Base-by-base conservation (phyloP, 2,113 vertebrate species). In the Hiodon alosoides region DNA sequence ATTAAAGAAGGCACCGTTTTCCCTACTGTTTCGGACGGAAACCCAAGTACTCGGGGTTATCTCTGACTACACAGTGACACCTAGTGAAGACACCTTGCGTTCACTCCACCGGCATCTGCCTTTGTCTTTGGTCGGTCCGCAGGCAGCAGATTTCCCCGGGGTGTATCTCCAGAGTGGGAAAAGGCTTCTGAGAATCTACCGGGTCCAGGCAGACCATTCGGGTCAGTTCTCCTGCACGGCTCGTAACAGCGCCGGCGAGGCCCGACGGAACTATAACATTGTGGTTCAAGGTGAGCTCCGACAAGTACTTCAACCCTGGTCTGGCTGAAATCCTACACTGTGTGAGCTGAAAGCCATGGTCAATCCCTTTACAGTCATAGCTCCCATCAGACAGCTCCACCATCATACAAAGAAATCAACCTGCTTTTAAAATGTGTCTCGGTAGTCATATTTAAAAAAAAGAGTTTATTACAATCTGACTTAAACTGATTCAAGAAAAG, bases 141-240 rank as follows among this genome's bases (percentile, higher is more conserved):
- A 96, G 94, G 83, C 93, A 6, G 73, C 75, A 7, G 85, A 87
- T 17, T 78, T 17, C 4, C 82, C 84, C 2, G 77, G 87, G 16
- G 81, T 90, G 46, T 92, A 78, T 77, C 80, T 93, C 47, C 87
- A 91, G 80, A 86, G 90, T 1, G 88, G 86, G 6, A 87, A 91
- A 4, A 83, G 82, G 67, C 79, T 91, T 66, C 87, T 96, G 53
- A 85, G 90, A 65, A 91, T 96, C 67, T 90, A 90, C 78, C 84
- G 86, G 69, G 81, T 93, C 74, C 92, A 89, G 77, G 84, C 83
- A 51, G 81, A 86, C 7, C 92, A 95, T 9, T 81, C 90, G 0
- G 94, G 93, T 54, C 82, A 84, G 73, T 96, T 94, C 78, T 79
- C 85, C 70, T 96, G 94, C 83, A 83, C 31, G 5, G 94, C 91